Conservation (phyloP, 1,140 invertebrate genomes). For the Penaeus vannamei region DNA sequence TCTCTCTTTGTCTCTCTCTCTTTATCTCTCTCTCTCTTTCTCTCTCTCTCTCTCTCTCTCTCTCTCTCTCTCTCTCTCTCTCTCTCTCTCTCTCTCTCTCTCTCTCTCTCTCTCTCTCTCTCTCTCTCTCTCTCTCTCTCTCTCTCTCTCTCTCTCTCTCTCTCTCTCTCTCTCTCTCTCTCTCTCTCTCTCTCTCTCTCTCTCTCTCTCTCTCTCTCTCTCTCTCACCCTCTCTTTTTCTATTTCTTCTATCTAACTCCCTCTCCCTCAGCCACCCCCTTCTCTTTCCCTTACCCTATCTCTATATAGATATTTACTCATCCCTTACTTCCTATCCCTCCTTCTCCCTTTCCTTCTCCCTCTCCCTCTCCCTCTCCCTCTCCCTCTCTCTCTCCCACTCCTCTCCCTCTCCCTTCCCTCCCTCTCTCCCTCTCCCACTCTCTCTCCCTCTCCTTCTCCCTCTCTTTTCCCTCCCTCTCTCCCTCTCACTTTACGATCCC, state of each 20-base stretch:
- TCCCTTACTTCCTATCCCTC: neutral
- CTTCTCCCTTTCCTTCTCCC: neutral
- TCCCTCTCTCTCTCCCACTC: too few species aligned
- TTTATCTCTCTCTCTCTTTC: neutral
- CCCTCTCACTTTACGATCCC: neutral
- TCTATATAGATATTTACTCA: neutral
- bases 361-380: too few species aligned
- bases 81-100: too few species aligned
- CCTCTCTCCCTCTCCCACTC: too few species aligned
- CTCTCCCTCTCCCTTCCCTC: too few species aligned
- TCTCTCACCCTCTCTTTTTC: neutral
- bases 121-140: too few species aligned
- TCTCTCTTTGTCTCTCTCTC: too few species aligned
- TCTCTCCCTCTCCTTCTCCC: too few species aligned
- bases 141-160: neutral
- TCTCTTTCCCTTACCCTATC: neutral
- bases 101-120: too few species aligned
- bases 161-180: neutral
- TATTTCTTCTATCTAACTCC: neutral
- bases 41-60: neutral
- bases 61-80: too few species aligned
- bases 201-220: neutral
- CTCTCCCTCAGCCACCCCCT: neutral
- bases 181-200: neutral
- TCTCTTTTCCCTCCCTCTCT: slow-evolving; percentile 3